A percentile compares a stretch with the other conserved stretches of the same genome.
These are phyloP conservation scores for Micropoecilia bifurca DNA, from an alignment of 2,797 vertebrate genomes.

Conservation along the genomic window DNA sequence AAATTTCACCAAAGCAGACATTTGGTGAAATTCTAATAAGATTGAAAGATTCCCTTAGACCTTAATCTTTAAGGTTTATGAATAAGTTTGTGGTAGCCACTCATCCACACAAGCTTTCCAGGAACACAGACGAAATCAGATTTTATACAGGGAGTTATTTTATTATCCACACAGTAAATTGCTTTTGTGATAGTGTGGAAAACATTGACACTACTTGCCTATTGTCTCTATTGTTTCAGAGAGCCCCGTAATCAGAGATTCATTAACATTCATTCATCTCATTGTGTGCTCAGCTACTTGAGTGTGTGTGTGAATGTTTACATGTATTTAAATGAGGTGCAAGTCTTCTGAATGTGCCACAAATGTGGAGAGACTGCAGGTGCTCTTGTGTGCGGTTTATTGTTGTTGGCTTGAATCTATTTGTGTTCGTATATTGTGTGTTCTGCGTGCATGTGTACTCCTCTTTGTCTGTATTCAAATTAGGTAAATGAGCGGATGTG, in stretches of 20 bases:
- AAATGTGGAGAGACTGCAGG: slow-evolving; percentile 67
- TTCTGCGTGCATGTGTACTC: slow-evolving; percentile 5
- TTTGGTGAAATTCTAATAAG: too few relatives aligned
- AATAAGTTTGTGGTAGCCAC: slow-evolving; percentile 20
- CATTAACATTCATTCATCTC: slow-evolving; percentile 63
- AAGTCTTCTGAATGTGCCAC: slow-evolving; percentile 29
- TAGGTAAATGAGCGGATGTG: slow-evolving; percentile 36
- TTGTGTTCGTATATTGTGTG: slow-evolving; percentile 47
- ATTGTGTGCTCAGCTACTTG: slow-evolving; percentile 31
- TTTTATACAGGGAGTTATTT: slow-evolving; percentile 45
- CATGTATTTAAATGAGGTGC: slow-evolving; percentile 57
- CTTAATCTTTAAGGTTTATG: slow-evolving; percentile 1
- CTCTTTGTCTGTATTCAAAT: slow-evolving; percentile 29
- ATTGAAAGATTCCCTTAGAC: background rate
- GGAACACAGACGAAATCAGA: slow-evolving; percentile 19
- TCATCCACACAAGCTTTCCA: background rate
- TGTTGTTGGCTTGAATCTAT: slow-evolving; percentile 51
- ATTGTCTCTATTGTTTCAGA: slow-evolving; percentile 61
- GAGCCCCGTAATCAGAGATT: slow-evolving; percentile 60
- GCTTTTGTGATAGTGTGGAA: slow-evolving; percentile 42
- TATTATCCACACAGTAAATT: slow-evolving; percentile 55
- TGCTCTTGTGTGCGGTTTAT: slow-evolving; percentile 53
- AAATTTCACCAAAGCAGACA: too few relatives aligned
- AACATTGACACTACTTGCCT: slow-evolving; percentile 52
- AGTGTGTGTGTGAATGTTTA: slow-evolving; percentile 25